Conservation (phyloP, 2,113 vertebrate genomes). For the Gorsachius goisagi region DNA sequence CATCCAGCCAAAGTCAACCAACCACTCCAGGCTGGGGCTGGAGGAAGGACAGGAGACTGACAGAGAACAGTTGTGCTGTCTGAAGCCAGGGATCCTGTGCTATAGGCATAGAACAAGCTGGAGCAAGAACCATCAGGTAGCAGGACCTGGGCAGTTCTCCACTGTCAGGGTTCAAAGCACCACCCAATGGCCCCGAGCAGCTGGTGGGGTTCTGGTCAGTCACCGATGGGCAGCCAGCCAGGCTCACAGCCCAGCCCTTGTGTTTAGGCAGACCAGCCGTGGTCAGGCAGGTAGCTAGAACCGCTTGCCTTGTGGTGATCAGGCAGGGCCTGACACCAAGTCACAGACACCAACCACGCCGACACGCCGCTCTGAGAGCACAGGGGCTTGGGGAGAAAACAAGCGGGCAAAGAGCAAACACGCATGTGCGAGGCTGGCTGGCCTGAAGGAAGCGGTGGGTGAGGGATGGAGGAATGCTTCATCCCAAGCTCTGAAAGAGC, state of each 20-base stretch:
- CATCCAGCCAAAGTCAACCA: neutral
- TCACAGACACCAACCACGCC: neutral
- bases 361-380: rapidly evolving
- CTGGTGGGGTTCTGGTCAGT: neutral
- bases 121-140: neutral
- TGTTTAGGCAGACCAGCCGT: neutral
- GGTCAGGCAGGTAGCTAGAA: neutral
- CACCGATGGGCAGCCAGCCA: neutral
- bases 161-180: neutral
- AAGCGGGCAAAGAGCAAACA: neutral
- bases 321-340: neutral
- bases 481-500: too few species aligned
- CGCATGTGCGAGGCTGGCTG: rapidly evolving
- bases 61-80: neutral
- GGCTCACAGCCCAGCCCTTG: neutral
- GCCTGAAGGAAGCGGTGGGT: neutral
- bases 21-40: neutral
- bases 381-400: neutral
- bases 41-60: neutral
- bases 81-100: neutral
- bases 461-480: neutral
- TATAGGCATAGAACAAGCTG: neutral
- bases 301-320: neutral
- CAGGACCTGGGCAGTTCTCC: neutral
- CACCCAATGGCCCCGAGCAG: neutral